These are phyloP conservation scores for Eptatretus burgeri DNA, from an alignment of 2,113 vertebrate genomes.

Conservation along the genomic window DNA sequence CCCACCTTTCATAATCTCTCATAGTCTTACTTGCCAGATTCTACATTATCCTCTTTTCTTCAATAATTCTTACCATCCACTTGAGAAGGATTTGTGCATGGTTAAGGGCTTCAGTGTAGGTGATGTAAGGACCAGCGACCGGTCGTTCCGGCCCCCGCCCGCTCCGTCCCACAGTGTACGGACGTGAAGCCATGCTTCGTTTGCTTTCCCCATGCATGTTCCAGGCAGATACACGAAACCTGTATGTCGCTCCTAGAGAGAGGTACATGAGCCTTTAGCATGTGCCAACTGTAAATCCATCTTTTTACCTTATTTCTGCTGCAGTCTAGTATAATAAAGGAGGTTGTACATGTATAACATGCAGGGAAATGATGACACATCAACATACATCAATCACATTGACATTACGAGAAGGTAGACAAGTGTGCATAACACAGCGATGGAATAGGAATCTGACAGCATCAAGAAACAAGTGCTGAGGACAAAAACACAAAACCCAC, in stretches of 20 bases:
- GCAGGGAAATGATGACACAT: too few relatives aligned
- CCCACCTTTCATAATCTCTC: neutral
- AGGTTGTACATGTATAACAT: too few relatives aligned
- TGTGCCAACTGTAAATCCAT: neutral
- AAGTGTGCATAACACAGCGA: too few relatives aligned
- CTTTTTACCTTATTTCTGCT: too few relatives aligned
- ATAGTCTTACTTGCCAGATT: neutral
- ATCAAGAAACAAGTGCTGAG: too few relatives aligned
- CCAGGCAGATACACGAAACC: slow-evolving; percentile 64
- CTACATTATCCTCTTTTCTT: neutral
- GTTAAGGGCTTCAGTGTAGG: slow-evolving; percentile 77
- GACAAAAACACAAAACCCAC: too few relatives aligned
- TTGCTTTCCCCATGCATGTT: slow-evolving; percentile 74
- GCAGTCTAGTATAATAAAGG: too few relatives aligned
- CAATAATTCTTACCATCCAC: slow-evolving; percentile 47
- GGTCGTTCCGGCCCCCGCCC: slow-evolving; percentile 41
- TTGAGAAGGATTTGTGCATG: slow-evolving; percentile 88
- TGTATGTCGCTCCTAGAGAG: slow-evolving; percentile 45
- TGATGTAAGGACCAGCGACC: slow-evolving; percentile 69
- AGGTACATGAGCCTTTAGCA: neutral
- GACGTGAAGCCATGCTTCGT: slow-evolving; percentile 51
- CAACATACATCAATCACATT: too few relatives aligned
- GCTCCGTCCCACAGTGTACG: slow-evolving; percentile 47
- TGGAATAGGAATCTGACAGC: too few relatives aligned
- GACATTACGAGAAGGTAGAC: too few relatives aligned